Evolutionary conservation across 2,888 invertebrate genomes (phyloP).

Genomic region (Morpho achilles): DNA sequence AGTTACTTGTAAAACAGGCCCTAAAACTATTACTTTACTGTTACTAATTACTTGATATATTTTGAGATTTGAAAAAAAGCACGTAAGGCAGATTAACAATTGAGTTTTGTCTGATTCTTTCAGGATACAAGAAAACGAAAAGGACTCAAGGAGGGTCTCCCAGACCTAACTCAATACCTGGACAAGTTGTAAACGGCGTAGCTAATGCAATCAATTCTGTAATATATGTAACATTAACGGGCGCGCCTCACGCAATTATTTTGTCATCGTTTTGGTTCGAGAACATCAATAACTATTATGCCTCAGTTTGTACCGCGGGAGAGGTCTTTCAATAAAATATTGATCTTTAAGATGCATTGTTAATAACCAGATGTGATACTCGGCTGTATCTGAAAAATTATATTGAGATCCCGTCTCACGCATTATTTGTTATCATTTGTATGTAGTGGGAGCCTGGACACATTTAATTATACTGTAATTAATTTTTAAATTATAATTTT

Average conservation of each 20-base stretch:
- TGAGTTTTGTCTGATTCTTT: constrained; percentile 24
- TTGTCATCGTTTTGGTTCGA: constrained; percentile 41
- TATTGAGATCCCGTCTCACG: constrained; percentile 34
- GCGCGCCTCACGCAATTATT: constrained; percentile 57
- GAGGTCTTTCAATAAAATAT: constrained; percentile 46
- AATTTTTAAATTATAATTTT: constrained; percentile 80
- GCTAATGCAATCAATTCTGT: constrained; percentile 68
- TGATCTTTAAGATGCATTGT: constrained; percentile 55
- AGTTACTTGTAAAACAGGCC: too few species aligned
- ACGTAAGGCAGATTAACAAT: too few species aligned
- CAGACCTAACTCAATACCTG: constrained; percentile 95
- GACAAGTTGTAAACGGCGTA: constrained; percentile 96
- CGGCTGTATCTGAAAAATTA: constrained; percentile 34
- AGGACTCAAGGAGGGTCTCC: constrained; percentile 98
- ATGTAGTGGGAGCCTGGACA: constrained; percentile 47
- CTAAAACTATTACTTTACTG: too few species aligned
- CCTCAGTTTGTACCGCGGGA: constrained; percentile 13
- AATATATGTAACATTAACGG: constrained; percentile 68
- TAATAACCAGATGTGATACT: constrained; percentile 49
- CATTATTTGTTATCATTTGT: constrained; percentile 41
- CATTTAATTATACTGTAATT: constrained; percentile 73
- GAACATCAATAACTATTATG: constrained; percentile 25
- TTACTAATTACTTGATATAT: too few species aligned
- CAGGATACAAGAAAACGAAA: constrained; percentile 98
- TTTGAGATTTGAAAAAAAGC: too few species aligned